Percentiles rank a stretch among this genome's conserved stretches.
These are phyloP conservation scores for Heliornis fulica DNA, from an alignment of 2,113 vertebrate species.

Conservation along the genomic window DNA sequence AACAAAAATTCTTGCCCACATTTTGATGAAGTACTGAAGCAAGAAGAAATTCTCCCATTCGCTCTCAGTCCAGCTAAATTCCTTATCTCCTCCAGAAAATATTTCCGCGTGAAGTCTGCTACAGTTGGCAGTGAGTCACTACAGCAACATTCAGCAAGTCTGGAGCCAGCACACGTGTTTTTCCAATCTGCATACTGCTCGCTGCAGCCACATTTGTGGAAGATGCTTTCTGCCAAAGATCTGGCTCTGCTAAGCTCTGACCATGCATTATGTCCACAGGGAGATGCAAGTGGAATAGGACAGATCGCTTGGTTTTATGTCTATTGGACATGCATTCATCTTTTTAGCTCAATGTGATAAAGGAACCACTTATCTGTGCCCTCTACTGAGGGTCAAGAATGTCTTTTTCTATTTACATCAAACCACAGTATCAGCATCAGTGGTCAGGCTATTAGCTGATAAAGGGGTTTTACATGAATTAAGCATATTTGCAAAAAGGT, in stretches of 20 bases:
- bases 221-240: neutral
- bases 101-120: neutral
- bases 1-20: neutral
- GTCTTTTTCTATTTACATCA: neutral
- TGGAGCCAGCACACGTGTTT: neutral
- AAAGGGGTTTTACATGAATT: neutral
- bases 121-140: neutral
- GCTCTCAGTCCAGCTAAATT: neutral
- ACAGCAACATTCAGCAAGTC: neutral
- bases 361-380: neutral
- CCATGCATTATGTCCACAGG: neutral
- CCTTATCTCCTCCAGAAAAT: neutral
- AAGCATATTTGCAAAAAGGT: neutral
- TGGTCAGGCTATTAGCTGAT: neutral
- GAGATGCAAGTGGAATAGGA: neutral
- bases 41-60: constrained; percentile 4
- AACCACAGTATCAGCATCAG: neutral
- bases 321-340: neutral
- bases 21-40: neutral
- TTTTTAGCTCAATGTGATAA: neutral
- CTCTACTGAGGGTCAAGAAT: neutral
- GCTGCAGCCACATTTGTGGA: neutral
- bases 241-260: neutral
- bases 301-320: neutral
- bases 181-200: neutral